phyloP scores from a whole-genome alignment of 2,113 vertebrate species.

The Hystrix brachyura region DNA sequence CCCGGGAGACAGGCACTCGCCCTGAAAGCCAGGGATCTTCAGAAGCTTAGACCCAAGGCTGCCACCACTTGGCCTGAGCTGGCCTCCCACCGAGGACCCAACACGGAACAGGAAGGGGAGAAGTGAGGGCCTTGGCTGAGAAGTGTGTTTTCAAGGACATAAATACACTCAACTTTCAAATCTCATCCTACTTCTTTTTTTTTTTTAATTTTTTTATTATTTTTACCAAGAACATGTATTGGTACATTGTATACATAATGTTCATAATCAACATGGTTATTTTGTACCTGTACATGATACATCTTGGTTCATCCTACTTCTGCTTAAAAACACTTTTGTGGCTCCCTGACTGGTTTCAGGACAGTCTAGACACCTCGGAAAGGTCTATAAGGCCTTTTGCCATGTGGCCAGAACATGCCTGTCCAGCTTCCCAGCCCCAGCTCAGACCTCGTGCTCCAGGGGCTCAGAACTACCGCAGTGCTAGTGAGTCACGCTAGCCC shows the following conservation, averaged over 20 bases:
- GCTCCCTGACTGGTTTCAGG: neutral
- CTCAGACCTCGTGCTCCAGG: neutral
- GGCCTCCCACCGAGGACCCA: neutral
- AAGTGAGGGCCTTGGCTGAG: neutral
- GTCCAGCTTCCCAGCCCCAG: neutral
- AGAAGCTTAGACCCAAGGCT: neutral
- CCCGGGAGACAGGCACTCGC: neutral
- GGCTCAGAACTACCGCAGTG: neutral
- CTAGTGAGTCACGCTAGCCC: too few relatives aligned
- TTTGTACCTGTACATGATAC: too few relatives aligned
- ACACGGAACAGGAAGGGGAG: neutral
- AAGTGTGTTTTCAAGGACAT: neutral
- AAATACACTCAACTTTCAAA: neutral
- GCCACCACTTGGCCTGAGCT: too few relatives aligned
- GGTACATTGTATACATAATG: too few relatives aligned
- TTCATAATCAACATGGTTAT: too few relatives aligned
- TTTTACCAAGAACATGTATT: too few relatives aligned
- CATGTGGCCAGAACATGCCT: neutral
- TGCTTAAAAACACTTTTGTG: neutral
- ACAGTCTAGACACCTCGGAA: neutral
- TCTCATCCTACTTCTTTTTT: neutral
- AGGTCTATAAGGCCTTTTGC: neutral
- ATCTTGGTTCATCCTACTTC: neutral
- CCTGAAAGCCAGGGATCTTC: neutral
- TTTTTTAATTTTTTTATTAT: too few relatives aligned